These are phyloP conservation scores for Gopherus flavomarginatus DNA, from an alignment of 2,113 vertebrate species.

Conservation along the genomic window DNA sequence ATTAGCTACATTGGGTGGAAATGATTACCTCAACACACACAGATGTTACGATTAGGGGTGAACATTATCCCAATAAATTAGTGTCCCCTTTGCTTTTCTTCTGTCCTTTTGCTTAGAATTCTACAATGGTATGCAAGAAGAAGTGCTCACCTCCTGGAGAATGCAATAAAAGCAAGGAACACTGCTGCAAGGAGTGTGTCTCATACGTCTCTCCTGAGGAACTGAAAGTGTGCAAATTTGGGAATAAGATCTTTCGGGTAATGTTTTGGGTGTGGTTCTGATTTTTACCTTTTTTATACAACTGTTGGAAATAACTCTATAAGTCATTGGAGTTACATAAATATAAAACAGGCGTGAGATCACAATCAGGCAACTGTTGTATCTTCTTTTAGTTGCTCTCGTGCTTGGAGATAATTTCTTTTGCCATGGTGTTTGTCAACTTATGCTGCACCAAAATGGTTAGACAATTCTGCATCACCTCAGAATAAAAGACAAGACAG, in stretches of 20 bases:
- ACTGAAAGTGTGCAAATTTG: slow-evolving; percentile 91
- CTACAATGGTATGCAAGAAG: slow-evolving; percentile 92
- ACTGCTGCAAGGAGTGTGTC: slow-evolving; percentile 91
- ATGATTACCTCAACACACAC: background rate
- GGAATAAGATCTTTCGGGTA: slow-evolving; percentile 96
- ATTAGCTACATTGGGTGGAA: background rate
- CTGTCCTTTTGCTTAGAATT: slow-evolving; percentile 83
- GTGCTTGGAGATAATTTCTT: background rate
- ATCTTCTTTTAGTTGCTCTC: background rate
- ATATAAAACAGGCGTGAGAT: background rate
- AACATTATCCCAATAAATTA: background rate
- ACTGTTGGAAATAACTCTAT: accelerated
- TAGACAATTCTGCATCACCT: background rate
- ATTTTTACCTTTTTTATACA: background rate
- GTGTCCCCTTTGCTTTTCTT: background rate
- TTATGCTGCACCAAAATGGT: background rate
- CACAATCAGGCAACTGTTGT: background rate
- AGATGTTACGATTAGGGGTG: background rate
- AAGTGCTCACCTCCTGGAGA: slow-evolving; percentile 84
- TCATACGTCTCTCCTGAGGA: slow-evolving; percentile 87
- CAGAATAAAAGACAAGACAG: background rate
- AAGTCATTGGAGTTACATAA: background rate
- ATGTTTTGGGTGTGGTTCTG: background rate
- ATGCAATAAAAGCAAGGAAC: slow-evolving; percentile 76
- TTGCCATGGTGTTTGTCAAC: background rate